Conservation (phyloP, 2,113 vertebrate genomes). For the Brevimyrus niger region DNA sequence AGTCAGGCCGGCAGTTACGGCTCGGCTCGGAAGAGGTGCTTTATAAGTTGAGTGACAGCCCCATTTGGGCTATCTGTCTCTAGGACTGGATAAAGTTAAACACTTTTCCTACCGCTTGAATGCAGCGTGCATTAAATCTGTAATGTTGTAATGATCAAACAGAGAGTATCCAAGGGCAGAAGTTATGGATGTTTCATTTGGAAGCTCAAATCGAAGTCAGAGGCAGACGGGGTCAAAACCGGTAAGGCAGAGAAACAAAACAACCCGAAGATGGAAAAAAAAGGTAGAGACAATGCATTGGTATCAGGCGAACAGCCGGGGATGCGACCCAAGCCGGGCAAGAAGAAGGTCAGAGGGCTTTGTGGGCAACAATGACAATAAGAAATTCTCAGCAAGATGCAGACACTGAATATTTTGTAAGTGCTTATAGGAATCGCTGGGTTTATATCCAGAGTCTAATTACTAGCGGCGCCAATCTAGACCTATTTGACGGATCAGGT, state of each 20-base stretch:
- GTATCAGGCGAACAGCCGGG: background rate
- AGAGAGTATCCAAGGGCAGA: background rate
- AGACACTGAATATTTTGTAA: background rate
- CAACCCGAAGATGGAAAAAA: background rate
- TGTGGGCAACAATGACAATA: background rate
- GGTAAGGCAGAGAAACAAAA: background rate
- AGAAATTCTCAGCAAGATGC: background rate
- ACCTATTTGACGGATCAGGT: too few species aligned
- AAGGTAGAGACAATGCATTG: background rate
- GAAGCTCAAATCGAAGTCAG: background rate
- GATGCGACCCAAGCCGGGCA: background rate
- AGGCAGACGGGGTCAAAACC: background rate
- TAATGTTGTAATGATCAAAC: background rate
- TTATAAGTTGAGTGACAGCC: background rate
- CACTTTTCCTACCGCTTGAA: background rate
- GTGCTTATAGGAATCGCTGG: background rate
- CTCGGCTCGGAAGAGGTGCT: background rate
- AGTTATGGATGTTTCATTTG: background rate
- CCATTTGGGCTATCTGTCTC: background rate
- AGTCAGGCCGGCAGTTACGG: background rate
- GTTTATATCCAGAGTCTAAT: background rate
- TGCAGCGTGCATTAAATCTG: background rate
- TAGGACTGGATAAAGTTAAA: conserved; percentile 1
- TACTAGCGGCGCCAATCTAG: background rate
- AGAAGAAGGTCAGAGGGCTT: background rate